Evolutionary conservation across 1,140 invertebrate genomes (phyloP).

Genomic region (Eriocheir sinensis): DNA sequence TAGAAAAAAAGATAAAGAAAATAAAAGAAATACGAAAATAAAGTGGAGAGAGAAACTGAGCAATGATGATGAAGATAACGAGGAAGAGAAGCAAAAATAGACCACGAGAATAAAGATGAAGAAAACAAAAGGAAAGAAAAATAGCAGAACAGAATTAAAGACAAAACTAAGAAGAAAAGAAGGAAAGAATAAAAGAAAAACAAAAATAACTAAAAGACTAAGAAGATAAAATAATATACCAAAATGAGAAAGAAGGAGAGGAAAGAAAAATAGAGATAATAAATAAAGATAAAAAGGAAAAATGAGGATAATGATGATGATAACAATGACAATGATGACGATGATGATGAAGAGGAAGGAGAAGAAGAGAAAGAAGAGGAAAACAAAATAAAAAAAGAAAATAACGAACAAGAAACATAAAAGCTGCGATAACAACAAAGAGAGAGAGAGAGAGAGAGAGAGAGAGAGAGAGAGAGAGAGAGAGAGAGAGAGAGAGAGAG

Average conservation of each 20-base stretch:
- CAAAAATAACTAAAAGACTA: background rate
- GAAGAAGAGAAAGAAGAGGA: background rate
- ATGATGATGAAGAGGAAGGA: background rate
- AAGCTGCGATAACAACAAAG: background rate
- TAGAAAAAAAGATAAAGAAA: too few species aligned
- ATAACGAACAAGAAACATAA: too few species aligned
- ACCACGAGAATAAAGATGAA: too few species aligned
- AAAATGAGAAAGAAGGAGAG: background rate
- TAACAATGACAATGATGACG: background rate
- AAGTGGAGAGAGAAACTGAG: background rate
- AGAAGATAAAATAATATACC: too few species aligned
- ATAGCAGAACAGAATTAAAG: background rate
- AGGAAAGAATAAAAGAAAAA: background rate
- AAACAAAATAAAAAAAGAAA: background rate
- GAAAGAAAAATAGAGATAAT: background rate
- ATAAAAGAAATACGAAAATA: too few species aligned
- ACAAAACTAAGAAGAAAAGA: background rate
- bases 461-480: too few species aligned
- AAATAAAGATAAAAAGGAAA: background rate
- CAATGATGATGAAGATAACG: background rate
- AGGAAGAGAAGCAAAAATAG: too few species aligned
- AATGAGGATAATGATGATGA: background rate
- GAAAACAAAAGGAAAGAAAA: background rate
- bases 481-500: too few species aligned
- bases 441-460: too few species aligned